Conservation (phyloP, 1,140 invertebrate genomes). For the Ooceraea biroi region DNA sequence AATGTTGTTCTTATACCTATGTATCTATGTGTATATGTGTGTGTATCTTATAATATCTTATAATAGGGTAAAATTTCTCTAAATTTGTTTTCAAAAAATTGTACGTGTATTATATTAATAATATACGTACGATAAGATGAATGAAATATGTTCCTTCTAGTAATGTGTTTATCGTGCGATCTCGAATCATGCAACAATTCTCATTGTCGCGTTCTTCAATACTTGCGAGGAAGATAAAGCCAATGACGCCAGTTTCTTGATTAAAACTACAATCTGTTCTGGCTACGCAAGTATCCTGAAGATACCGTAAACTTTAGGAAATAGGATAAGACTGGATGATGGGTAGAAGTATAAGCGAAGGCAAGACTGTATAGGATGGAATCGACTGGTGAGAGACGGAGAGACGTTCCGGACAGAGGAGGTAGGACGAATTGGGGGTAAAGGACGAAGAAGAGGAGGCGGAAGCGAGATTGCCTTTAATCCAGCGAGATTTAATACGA, state of each 20-base stretch:
- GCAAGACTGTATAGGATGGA: conserved; percentile 26
- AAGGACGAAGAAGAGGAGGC: conserved; percentile 68
- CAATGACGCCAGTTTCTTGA: conserved; percentile 43
- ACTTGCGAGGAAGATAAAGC: conserved; percentile 17
- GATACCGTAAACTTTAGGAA: conserved; percentile 63
- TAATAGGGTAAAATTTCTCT: too few relatives aligned
- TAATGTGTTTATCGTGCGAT: not conserved
- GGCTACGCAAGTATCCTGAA: conserved; percentile 39
- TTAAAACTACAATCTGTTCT: conserved; percentile 57
- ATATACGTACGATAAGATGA: too few relatives aligned
- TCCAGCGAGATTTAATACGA: conserved; percentile 85
- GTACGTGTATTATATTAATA: too few relatives aligned
- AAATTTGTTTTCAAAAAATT: too few relatives aligned
- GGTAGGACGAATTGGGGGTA: conserved; percentile 58
- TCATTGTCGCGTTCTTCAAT: not conserved
- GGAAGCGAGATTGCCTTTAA: conserved; percentile 84
- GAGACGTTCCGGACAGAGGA: conserved; percentile 34
- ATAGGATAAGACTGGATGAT: conserved; percentile 49
- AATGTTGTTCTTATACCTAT: too few relatives aligned
- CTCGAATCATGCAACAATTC: conserved; percentile 7
- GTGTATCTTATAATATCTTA: too few relatives aligned
- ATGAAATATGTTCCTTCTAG: not conserved
- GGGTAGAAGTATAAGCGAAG: conserved; percentile 45
- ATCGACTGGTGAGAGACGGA: conserved; percentile 40
- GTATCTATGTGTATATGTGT: too few relatives aligned